Conservation (phyloP, 2,113 vertebrate species). For the Anarrhichthys ocellatus region DNA sequence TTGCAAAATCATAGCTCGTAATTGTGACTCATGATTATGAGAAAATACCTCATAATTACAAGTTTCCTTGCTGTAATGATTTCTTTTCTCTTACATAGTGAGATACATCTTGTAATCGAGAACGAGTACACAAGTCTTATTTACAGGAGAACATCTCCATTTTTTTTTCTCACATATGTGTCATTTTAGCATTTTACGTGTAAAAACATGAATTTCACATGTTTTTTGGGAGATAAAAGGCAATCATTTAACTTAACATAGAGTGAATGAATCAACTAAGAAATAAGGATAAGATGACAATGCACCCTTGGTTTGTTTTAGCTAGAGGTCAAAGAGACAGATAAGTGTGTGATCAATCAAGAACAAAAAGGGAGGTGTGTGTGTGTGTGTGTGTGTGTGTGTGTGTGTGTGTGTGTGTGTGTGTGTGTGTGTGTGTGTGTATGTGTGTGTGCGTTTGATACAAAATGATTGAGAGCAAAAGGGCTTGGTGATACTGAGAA, state of each 20-base stretch:
- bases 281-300: neutral
- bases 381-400: conserved; percentile 3
- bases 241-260: neutral
- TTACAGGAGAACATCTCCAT: neutral
- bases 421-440: neutral
- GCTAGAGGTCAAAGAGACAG: conserved; percentile 22
- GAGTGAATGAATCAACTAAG: neutral
- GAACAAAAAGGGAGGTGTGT: neutral
- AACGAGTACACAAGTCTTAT: neutral
- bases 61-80: neutral
- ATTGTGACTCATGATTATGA: neutral
- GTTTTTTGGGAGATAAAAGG: neutral
- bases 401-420: conserved; percentile 8
- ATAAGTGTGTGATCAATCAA: conserved; percentile 33
- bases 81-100: neutral
- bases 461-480: neutral
- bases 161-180: neutral
- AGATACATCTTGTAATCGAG: neutral
- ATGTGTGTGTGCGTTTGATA: neutral
- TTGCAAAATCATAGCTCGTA: neutral
- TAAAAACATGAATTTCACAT: neutral
- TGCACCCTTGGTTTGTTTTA: neutral
- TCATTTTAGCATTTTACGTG: neutral
- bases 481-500: conserved; percentile 3
- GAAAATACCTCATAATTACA: neutral